Evolutionary conservation across 2,113 vertebrate species (phyloP).

Genomic region (Crocuta crocuta): DNA sequence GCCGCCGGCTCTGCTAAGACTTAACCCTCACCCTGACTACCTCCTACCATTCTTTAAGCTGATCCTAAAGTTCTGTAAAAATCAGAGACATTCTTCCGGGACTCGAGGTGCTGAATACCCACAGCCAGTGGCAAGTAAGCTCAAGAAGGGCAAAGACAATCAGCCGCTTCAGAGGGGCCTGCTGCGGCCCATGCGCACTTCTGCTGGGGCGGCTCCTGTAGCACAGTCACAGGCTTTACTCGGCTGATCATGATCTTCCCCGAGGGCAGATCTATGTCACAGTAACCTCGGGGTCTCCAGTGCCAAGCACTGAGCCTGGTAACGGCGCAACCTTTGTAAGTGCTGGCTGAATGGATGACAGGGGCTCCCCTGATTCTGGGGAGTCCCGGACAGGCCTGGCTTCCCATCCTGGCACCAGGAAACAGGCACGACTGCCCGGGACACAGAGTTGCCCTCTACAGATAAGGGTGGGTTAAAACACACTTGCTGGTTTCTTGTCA

Average conservation of each 20-base stretch:
- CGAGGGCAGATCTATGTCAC: neutral
- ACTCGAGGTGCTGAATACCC: neutral
- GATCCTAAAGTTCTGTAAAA: neutral
- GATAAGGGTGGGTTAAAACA: neutral
- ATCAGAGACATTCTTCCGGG: neutral
- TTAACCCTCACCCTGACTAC: neutral
- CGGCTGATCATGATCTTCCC: neutral
- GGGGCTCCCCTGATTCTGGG: neutral
- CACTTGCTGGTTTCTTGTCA: neutral
- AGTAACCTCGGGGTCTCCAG: neutral
- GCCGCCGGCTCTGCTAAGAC: too few species aligned
- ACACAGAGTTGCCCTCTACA: neutral
- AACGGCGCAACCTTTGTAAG: neutral
- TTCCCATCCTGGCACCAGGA: neutral
- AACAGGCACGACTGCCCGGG: neutral
- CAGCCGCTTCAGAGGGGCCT: neutral
- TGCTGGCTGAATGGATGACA: neutral
- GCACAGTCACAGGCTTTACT: neutral
- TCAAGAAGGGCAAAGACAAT: neutral
- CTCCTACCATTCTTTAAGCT: neutral
- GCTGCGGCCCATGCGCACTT: fast-evolving
- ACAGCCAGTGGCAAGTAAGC: neutral
- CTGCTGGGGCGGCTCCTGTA: neutral
- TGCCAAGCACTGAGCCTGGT: too few species aligned
- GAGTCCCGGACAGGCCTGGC: neutral